Evolutionary conservation across 2,113 vertebrate genomes (phyloP), one percentile per base, ranked within the genome.

Genomic region (Sigmodon hispidus): DNA sequence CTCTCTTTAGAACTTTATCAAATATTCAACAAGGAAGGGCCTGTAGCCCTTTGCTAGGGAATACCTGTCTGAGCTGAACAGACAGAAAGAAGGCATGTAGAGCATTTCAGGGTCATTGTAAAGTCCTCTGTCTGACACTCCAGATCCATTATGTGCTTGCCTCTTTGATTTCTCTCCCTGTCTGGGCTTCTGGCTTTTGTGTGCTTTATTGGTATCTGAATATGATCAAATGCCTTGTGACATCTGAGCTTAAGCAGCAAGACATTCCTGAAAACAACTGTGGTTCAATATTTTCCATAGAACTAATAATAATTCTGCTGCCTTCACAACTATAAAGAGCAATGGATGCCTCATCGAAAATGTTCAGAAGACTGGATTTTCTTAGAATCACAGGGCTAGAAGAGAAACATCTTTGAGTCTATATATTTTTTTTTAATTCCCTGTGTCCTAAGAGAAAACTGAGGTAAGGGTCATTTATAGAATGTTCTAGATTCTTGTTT

Each of bases 261-360:
- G 94, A 80, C 69, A 86, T 57, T 95, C 70, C 90, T 77, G 80
- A 92, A 95, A 88, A 96, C 69, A 87, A 59, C 93, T 57, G 72
- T 80, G 91, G 84, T 40, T 85, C 93, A 85, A 16, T 93, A 77
- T 93, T 93, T 90, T 96, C 90, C 81, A 57, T 48, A 89, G 83
- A 67, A 87, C 96, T 95, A 95, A 96, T 86, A 96, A 96, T 96
- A 95, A 94, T 88, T 91, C 92, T 94, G 89, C 84, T 76, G 43
- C 61, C 43, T 91, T 59, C 63, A 84, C 84, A 93, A 45, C 80
- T 87, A 36, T 69, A 89, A 65, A 95, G 85, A 93, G n/a, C 94
- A 81, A n/a, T 52, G 3, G 50, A 63, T 48, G 50, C 67, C 80
- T 85, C 43, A 1, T 45, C 3, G 85, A 88, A 87, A 95, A 61